Base-by-base conservation (phyloP, 2,888 invertebrate genomes). In the Nomada fabriciana region DNA sequence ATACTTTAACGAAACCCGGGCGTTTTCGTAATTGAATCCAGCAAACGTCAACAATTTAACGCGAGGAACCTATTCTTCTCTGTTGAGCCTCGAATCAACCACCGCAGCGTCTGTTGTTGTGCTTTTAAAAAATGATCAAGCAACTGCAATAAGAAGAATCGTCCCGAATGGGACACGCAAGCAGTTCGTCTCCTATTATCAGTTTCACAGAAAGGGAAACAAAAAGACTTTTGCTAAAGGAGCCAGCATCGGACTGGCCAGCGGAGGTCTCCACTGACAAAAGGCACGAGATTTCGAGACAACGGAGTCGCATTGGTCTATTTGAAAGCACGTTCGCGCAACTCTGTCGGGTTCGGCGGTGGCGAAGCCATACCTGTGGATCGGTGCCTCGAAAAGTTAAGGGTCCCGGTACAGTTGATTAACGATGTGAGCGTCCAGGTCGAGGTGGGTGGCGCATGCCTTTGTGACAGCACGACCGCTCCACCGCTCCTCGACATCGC, bases 361-460 rank as follows among this genome's bases (percentile, higher is more conserved):
- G 84, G 80, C 82, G 86, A 89, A 89, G 87, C 84, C 88, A 89
- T 93, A 93, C 93, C 93, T 93, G 93, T 91, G 90, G 92, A 92
- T 92, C 90, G 88, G 91, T 92, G 90, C 91, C 91, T 92, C 89
- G 91, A 92, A 91, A 64, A 92, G 92, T 92, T 92, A 88, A 90
- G 91, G 87, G 93, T 93, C 92, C 92, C 92, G 90, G 89, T 91
- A 91, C 91, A 91, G 91, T 93, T 93, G 93, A 93, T 93, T 93
- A 93, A 93, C 93, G 93, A 93, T 93, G 90, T 88, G 89, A 91
- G 90, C 89, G 91, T 90, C 91, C 91, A 90, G 91, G 89, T 90
- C 94, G 92, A 91, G 93, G 94, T 94, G 94, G 94, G 94, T 94
- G 94, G 94, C 93, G 92, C 94, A 94, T 94, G 94, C 94, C 92